phyloP scores from a whole-genome alignment of 1,140 invertebrate genomes.

The Drosophila murphyi region DNA sequence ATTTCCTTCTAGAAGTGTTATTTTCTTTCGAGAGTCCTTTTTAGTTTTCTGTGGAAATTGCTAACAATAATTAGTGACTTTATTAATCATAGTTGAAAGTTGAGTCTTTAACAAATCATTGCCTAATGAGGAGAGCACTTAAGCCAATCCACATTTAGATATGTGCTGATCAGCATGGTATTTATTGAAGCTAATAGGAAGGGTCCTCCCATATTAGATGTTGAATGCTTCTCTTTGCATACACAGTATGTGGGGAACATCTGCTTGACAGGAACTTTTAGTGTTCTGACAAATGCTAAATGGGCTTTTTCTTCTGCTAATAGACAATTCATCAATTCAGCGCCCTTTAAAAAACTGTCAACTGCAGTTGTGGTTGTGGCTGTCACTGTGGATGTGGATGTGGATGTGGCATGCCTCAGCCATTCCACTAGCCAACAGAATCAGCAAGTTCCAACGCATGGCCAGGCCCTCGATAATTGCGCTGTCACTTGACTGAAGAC shows the following conservation, averaged over 20 bases:
- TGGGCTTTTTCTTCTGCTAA: conserved; percentile 52
- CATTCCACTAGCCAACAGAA: conserved; percentile 34
- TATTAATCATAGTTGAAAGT: too few relatives aligned
- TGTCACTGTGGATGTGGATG: neutral
- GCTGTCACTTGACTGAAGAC: conserved; percentile 81
- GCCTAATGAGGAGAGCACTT: too few relatives aligned
- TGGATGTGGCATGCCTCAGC: conserved; percentile 37
- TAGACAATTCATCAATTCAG: conserved; percentile 78
- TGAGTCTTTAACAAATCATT: too few relatives aligned
- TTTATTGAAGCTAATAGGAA: too few relatives aligned
- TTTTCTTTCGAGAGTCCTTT: too few relatives aligned
- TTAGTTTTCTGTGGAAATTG: too few relatives aligned
- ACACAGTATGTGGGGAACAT: neutral
- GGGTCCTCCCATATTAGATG: neutral
- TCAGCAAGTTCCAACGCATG: conserved; percentile 20
- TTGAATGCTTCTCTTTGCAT: neutral
- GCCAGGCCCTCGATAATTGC: conserved; percentile 74
- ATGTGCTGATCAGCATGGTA: too few relatives aligned
- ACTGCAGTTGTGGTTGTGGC: conserved; percentile 58
- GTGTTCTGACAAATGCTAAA: conserved; percentile 48
- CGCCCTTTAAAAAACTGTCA: conserved; percentile 70
- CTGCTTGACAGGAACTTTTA: conserved; percentile 28
- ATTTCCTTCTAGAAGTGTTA: too few relatives aligned
- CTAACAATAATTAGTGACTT: too few relatives aligned
- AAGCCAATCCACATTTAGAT: too few relatives aligned